Evolutionary conservation across 92 coral and sea anemone species (phyloP).

Genomic region (Actinernus sp.): DNA sequence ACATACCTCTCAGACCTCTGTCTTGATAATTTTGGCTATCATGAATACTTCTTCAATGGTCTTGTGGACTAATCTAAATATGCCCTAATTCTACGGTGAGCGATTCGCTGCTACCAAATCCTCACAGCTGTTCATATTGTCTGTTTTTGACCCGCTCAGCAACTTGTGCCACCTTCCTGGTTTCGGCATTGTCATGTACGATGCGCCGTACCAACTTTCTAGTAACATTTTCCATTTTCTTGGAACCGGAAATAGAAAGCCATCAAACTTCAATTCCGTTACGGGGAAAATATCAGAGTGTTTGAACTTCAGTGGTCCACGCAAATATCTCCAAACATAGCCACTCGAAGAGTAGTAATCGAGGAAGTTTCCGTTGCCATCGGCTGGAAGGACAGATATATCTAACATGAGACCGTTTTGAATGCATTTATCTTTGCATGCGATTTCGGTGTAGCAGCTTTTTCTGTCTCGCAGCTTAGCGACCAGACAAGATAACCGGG

Average conservation of each 20-base stretch:
- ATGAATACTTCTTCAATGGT: too few species aligned
- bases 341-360: constrained; percentile 13
- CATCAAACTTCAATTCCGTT: constrained; percentile 45
- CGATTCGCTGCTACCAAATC: too few species aligned
- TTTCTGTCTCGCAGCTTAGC: constrained; percentile 50
- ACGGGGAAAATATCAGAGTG: constrained; percentile 38
- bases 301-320: constrained; percentile 15
- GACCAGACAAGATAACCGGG: neutral
- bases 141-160: neutral
- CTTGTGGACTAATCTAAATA: too few species aligned
- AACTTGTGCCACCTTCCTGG: constrained; percentile 4
- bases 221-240: constrained; percentile 22
- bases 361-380: constrained; percentile 25
- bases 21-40: too few species aligned
- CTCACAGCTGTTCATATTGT: neutral
- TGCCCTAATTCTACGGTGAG: too few species aligned
- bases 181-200: constrained; percentile 8
- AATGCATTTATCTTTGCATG: constrained; percentile 10
- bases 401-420: constrained; percentile 41
- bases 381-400: constrained; percentile 20
- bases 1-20: too few species aligned
- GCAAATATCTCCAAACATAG: constrained; percentile 3
- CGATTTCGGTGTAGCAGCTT: constrained; percentile 22
- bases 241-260: constrained; percentile 40
- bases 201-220: constrained; percentile 14